phyloP scores from a whole-genome alignment of 1,140 invertebrate genomes.

The Drosophila ficusphila region DNA sequence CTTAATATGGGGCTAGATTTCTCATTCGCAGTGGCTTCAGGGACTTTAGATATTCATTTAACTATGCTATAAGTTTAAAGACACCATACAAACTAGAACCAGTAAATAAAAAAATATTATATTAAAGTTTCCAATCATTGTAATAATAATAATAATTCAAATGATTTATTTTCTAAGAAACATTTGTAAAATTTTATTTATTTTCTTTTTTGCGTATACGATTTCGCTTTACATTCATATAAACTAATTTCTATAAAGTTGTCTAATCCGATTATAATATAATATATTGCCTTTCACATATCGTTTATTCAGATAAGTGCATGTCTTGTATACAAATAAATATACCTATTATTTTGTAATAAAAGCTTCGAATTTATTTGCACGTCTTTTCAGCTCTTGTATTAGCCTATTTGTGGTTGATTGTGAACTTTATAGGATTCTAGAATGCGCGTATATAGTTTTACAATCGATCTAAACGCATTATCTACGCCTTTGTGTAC shows the following conservation, averaged over 20 bases:
- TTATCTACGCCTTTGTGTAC: conserved; percentile 26
- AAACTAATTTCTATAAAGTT: conserved; percentile 49
- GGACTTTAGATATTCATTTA: not conserved
- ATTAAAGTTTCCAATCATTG: too few species aligned
- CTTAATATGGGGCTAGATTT: not conserved
- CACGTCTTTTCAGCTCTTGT: conserved; percentile 61
- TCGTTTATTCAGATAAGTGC: conserved; percentile 39
- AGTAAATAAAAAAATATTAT: too few species aligned
- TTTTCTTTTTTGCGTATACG: conserved; percentile 26
- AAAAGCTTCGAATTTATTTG: conserved; percentile 56
- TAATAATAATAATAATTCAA: not conserved
- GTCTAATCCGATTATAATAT: conserved; percentile 41
- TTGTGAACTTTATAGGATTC: conserved; percentile 36
- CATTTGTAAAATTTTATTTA: conserved; percentile 52
- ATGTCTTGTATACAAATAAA: conserved; percentile 51
- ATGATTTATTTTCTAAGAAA: conserved; percentile 52
- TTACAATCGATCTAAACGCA: not conserved
- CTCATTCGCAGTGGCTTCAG: not conserved
- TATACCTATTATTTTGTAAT: conserved; percentile 47
- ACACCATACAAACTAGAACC: too few species aligned
- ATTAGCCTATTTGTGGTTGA: conserved; percentile 45
- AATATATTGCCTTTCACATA: conserved; percentile 52
- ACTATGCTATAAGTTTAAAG: not conserved
- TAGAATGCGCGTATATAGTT: not conserved
- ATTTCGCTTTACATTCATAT: conserved; percentile 46